Conservation (phyloP, 2,888 invertebrate species). For the Yponomeuta plumbellus region DNA sequence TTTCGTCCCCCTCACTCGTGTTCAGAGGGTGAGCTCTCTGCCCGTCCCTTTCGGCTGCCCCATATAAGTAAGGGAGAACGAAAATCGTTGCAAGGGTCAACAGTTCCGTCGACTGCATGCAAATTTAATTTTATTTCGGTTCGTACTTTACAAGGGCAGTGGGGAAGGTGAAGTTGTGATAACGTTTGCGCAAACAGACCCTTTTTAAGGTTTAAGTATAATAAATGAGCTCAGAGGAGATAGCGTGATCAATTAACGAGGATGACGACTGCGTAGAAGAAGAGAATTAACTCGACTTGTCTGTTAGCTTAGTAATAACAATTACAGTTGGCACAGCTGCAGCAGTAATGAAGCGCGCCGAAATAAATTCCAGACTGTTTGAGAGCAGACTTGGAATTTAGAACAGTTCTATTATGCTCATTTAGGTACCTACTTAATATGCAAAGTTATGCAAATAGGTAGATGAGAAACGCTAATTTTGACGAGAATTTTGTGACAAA, state of each 20-base stretch:
- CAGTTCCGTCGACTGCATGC: conserved; percentile 56
- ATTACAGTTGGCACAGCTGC: not conserved
- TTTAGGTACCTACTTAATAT: conserved; percentile 45
- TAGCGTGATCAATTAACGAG: not conserved
- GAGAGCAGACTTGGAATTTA: conserved; percentile 18
- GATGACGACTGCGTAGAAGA: not conserved
- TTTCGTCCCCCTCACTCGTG: conserved; percentile 43
- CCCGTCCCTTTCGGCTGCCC: not conserved
- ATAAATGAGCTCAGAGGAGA: not conserved
- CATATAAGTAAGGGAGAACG: conserved; percentile 14
- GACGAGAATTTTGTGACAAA: not conserved
- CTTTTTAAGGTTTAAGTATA: conserved; percentile 21
- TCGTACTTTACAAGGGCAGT: conserved; percentile 67
- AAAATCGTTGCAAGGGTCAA: conserved; percentile 26
- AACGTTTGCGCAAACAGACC: conserved; percentile 26
- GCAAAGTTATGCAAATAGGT: conserved; percentile 66
- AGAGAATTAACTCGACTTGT: not conserved
- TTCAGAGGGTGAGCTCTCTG: conserved; percentile 23
- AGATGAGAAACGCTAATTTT: conserved; percentile 27
- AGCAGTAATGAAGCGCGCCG: not conserved
- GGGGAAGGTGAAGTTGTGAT: conserved; percentile 55
- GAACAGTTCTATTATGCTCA: conserved; percentile 36
- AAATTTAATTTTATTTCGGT: conserved; percentile 72
- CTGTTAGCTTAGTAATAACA: not conserved
- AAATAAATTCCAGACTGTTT: conserved; percentile 17